A percentile compares a stretch with the other conserved stretches of the same genome.
Evolutionary conservation across 2,797 vertebrate genomes (phyloP).

Genomic region (Scomberomorus guttatus): DNA sequence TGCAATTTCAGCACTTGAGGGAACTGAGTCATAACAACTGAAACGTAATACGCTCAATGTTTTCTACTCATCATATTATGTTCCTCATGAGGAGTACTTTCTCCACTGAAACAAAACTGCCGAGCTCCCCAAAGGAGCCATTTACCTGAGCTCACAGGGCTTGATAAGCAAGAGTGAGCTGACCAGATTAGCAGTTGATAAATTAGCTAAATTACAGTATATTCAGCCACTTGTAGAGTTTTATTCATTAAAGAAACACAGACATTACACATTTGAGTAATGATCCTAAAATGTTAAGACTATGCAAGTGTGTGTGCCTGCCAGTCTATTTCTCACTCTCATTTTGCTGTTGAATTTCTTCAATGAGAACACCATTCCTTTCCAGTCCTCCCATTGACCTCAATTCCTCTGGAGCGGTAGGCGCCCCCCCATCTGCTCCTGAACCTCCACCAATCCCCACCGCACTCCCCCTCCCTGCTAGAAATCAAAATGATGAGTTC

Average conservation of each 20-base stretch:
- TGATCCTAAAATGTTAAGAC: conserved; percentile 30
- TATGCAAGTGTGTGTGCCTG: not conserved
- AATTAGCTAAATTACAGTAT: conserved; percentile 42
- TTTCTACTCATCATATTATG: conserved; percentile 61
- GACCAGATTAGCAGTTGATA: conserved; percentile 59
- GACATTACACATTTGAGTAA: conserved; percentile 25
- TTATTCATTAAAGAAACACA: conserved; percentile 34
- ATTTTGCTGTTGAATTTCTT: conserved; percentile 72
- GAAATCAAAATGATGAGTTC: conserved; percentile 33
- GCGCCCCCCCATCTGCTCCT: conserved; percentile 31
- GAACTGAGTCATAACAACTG: conserved; percentile 67
- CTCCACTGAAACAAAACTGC: conserved; percentile 49
- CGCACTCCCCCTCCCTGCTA: not conserved
- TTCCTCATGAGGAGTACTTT: conserved; percentile 53
- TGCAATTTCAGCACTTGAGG: conserved; percentile 64
- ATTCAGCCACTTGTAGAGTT: conserved; percentile 47
- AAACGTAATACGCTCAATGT: conserved; percentile 61
- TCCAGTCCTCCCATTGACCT: too few species aligned
- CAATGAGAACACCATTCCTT: conserved; percentile 76
- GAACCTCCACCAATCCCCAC: not conserved
- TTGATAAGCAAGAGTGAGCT: conserved; percentile 32
- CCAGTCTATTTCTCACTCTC: conserved; percentile 58
- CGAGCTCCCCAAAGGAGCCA: conserved; percentile 34
- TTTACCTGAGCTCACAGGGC: conserved; percentile 38
- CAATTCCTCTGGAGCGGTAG: conserved; percentile 59